Evolutionary conservation across 23 tunicate genomes (phyloP), one percentile per base, ranked within the genome.

Genomic region (Phallusia fumigata): DNA sequence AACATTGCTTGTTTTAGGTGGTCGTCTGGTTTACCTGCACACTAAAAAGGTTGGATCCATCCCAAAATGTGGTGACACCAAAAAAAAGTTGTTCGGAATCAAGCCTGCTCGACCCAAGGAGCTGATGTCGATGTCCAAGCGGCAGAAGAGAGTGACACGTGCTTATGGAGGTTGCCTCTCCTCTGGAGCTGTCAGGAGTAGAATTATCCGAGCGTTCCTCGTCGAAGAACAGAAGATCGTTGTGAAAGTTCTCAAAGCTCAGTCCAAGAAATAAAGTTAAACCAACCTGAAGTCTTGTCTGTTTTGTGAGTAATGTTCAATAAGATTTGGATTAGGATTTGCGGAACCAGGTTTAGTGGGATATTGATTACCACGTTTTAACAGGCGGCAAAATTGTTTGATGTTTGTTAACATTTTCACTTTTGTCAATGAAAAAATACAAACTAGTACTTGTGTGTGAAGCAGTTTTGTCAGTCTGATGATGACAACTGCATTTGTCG

Each of bases 201-300:
- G 99, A 79, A 96, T 96, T 52, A 80, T 96, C 75, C 83, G 99
- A 69, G 99, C 99, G 53, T 96, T 96, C 76, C 88, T 96, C n/a
- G 89, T 96, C 1, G 99, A 96, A 82, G 99, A 96, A 82, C 96
- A 96, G 85, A 96, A 96, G 84, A 96, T 96, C 51, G 99, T 96
- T 53, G 96, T 91, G 65, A 49, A 84, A 53, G 96, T 96, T 1
- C 79, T 96, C 33, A 96, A 96, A 73, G 99, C 99, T 12, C 90
- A 89, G 45, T 64, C 83, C 35, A 79, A 79, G 73, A 79, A 79
- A 79, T 79, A 79, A 79, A 58, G 18, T 15, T 51, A 13, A 51
- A 51, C 15, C 18, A 18, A 18, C 18, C 58, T 13, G 58, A 51
- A 13, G 15, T 15, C 18, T 51, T 15, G 15, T 51, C 18, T 15